Evolutionary conservation across 2,113 vertebrate species (phyloP).

Genomic region (Laticauda laticaudata): DNA sequence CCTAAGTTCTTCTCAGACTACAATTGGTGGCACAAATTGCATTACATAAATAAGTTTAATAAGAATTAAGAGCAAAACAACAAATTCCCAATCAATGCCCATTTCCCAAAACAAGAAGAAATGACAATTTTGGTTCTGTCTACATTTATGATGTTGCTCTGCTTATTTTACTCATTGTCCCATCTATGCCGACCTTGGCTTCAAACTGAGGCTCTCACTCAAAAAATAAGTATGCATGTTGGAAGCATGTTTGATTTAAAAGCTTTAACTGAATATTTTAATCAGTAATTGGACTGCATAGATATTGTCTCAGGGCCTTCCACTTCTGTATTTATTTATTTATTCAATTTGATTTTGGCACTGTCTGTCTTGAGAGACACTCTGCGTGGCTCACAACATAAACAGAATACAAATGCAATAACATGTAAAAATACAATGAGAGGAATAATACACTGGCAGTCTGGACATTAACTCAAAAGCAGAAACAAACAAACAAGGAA

Average conservation of each 20-base stretch:
- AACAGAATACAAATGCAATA: neutral
- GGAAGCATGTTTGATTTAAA: neutral
- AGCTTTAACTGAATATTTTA: neutral
- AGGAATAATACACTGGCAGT: neutral
- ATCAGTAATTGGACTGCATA: neutral
- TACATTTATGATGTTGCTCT: neutral
- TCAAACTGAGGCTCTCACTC: neutral
- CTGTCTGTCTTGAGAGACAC: neutral
- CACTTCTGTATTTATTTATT: neutral
- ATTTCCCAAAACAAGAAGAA: neutral
- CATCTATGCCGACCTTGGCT: neutral
- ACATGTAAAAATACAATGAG: neutral
- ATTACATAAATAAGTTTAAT: neutral
- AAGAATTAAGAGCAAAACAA: neutral
- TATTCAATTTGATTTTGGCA: neutral
- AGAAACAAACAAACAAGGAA: neutral
- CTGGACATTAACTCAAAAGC: neutral
- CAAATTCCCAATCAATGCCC: neutral
- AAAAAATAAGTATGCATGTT: neutral
- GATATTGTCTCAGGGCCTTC: neutral
- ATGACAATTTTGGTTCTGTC: neutral
- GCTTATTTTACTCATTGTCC: neutral
- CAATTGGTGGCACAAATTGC: neutral
- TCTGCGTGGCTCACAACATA: neutral
- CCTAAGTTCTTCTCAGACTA: neutral